Percentiles rank a stretch among this genome's conserved stretches.
Evolutionary conservation across 2,113 vertebrate species (phyloP).

Genomic region (Telmatochromis sp.): DNA sequence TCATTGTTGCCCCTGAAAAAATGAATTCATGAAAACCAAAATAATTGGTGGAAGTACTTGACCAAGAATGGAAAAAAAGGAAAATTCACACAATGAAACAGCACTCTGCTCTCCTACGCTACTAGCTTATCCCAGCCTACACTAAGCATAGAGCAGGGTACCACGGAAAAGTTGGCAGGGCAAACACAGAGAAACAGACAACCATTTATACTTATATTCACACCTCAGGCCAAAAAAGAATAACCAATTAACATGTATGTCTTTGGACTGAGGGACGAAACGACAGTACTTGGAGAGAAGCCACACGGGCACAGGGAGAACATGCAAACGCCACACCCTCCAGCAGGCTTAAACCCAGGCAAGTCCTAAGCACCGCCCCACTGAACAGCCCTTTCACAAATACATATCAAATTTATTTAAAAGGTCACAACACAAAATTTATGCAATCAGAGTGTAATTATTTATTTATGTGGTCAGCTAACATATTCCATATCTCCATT

Average conservation of each 20-base stretch:
- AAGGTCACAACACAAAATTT: fast-evolving
- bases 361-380: not conserved
- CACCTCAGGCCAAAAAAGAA: not conserved
- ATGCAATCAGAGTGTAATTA: not conserved
- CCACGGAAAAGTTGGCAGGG: not conserved
- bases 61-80: not conserved
- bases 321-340: not conserved
- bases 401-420: not conserved
- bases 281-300: not conserved
- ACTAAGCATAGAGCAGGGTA: not conserved
- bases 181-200: not conserved
- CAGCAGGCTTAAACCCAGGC: not conserved
- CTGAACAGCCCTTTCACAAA: not conserved
- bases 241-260: not conserved
- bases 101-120: not conserved
- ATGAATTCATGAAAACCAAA: not conserved
- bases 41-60: not conserved
- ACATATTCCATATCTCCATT: not conserved
- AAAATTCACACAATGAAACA: not conserved
- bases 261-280: not conserved
- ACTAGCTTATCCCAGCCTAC: not conserved
- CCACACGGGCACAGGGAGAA: fast-evolving
- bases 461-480: not conserved
- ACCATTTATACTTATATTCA: fast-evolving
- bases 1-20: not conserved